These are phyloP conservation scores for Tipula helvola DNA, from an alignment of 2,888 invertebrate species.

Conservation along the genomic window DNA sequence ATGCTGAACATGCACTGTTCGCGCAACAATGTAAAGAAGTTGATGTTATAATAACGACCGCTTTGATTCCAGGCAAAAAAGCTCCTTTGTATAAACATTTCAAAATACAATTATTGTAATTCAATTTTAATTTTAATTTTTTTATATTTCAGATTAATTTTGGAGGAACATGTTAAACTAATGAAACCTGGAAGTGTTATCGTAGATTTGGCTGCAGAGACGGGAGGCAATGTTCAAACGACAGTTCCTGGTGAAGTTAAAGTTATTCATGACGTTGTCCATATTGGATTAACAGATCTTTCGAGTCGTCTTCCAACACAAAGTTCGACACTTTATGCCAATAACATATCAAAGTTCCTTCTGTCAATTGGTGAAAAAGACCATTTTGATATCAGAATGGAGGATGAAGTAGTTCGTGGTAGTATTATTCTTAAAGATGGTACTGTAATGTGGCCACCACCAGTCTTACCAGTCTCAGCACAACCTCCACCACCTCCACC, in stretches of 20 bases:
- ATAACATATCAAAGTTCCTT: slow-evolving; percentile 79
- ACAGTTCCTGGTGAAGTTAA: slow-evolving; percentile 65
- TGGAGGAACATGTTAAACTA: slow-evolving; percentile 23
- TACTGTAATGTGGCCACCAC: slow-evolving; percentile 66
- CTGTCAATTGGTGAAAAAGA: slow-evolving; percentile 47
- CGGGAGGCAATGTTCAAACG: slow-evolving; percentile 77
- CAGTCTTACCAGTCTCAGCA: slow-evolving; percentile 46
- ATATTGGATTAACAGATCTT: slow-evolving; percentile 74
- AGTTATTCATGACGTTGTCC: slow-evolving; percentile 65
- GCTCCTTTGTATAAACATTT: slow-evolving; percentile 45
- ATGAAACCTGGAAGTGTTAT: slow-evolving; percentile 85
- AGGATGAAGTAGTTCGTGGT: slow-evolving; percentile 79
- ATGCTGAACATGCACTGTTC: slow-evolving; percentile 74
- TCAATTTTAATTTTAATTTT: not conserved
- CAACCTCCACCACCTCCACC: slow-evolving; percentile 35
- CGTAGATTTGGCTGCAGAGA: slow-evolving; percentile 80
- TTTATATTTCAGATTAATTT: slow-evolving; percentile 16
- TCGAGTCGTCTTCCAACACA: slow-evolving; percentile 76
- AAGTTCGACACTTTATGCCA: slow-evolving; percentile 77
- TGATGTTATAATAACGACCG: slow-evolving; percentile 80
- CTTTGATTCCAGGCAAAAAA: slow-evolving; percentile 75
- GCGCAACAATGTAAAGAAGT: slow-evolving; percentile 76
- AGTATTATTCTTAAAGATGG: slow-evolving; percentile 67
- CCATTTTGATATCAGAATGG: slow-evolving; percentile 64
- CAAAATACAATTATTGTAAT: not conserved